Evolutionary conservation across 2,888 invertebrate genomes (phyloP).

Genomic region (Andrena camellia): DNA sequence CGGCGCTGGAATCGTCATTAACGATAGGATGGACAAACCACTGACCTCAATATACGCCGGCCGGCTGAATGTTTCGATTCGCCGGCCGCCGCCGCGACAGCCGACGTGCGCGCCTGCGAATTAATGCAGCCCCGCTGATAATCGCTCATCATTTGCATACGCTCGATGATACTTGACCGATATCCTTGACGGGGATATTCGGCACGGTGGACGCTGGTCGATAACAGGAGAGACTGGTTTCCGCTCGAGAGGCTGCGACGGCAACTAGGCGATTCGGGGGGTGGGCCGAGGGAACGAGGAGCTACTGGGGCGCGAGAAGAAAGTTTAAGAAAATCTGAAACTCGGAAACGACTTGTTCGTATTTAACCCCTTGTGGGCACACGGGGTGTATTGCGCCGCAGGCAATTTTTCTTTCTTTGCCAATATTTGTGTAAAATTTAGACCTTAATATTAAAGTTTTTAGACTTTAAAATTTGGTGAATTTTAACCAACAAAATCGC

Average conservation of each 20-base stretch:
- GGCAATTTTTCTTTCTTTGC: too few species aligned
- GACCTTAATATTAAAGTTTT: too few species aligned
- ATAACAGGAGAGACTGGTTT: background rate
- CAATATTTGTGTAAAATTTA: too few species aligned
- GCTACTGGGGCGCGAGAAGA: too few species aligned
- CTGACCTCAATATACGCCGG: constrained; percentile 52
- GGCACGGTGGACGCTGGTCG: background rate
- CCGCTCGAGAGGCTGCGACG: too few species aligned
- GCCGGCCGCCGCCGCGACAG: constrained; percentile 29
- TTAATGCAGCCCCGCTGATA: constrained; percentile 17
- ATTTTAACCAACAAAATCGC: too few species aligned
- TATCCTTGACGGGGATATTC: background rate
- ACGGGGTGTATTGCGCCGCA: too few species aligned
- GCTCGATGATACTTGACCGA: background rate
- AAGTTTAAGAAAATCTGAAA: too few species aligned
- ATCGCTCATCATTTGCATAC: constrained; percentile 1
- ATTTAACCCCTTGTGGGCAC: too few species aligned
- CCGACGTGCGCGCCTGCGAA: constrained; percentile 5
- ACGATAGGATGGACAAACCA: constrained; percentile 61
- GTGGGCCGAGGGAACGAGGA: too few species aligned
- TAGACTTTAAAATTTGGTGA: too few species aligned
- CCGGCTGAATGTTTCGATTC: constrained; percentile 53
- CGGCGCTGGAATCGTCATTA: constrained; percentile 63
- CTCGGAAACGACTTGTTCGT: too few species aligned
- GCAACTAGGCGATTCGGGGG: background rate